Evolutionary conservation across 2,797 vertebrate species (phyloP), one percentile per base, ranked within the genome.

Genomic region (Pristis pectinata): DNA sequence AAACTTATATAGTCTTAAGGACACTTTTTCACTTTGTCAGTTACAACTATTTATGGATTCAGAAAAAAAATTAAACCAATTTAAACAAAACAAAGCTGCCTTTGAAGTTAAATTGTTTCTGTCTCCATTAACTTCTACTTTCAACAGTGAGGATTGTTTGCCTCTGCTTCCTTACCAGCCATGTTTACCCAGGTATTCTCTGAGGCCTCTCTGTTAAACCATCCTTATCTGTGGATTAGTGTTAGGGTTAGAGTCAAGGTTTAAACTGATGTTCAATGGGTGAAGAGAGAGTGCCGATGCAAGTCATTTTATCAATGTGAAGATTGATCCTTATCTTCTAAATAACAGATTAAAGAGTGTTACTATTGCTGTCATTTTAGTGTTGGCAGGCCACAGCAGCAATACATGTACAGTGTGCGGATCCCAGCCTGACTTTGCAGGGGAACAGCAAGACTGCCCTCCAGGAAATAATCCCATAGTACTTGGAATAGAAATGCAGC

Each of bases 11-110:
- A 96, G 97, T 97, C 97, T 97, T 97, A 96, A 97, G 97, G 96
- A 96, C 96, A 44, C 98, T 95, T 97, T 97, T 97, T 97, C 97
- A 97, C 97, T 97, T 98, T 98, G 97, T 97, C 97, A 97, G 97
- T 98, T 97, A 97, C 96, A 97, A 96, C 96, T 98, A 97, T 97
- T 97, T 97, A 98, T 97, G 97, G 96, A 97, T 97, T 97, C 96
- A 97, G 70, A 93, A 93, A 97, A 97, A 95, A 64, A 95, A 97
- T 97, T 97, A 97, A 97, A 97, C 96, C 96, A 64, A 96, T 97
- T 97, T 97, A 97, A 97, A 97, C 97, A 97, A 96, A 93, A 76
- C 44, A 10, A 67, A 92, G 93, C 67, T 76, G 92, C 0, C 70
- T 67, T 59, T 24, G 13, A 53, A 22, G 30, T 94, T 94, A 53